Evolutionary conservation across 2,888 invertebrate species (phyloP).

Genomic region (Pyrocoelia pectoralis): DNA sequence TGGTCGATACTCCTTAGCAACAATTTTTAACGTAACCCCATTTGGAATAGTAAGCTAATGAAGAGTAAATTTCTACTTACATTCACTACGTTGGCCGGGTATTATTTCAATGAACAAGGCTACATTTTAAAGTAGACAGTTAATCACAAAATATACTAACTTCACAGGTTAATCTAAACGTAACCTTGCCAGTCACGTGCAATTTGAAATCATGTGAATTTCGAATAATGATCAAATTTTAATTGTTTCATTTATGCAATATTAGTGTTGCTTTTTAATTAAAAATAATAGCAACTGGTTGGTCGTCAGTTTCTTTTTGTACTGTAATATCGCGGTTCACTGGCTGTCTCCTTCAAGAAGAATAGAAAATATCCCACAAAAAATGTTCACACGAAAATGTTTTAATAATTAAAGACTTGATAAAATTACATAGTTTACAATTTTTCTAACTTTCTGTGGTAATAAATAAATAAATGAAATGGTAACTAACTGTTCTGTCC

Average conservation of each 20-base stretch:
- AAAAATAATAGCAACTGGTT: too few relatives aligned
- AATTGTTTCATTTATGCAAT: too few relatives aligned
- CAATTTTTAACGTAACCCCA: too few relatives aligned
- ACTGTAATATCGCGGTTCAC: background rate
- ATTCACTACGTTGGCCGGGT: too few relatives aligned
- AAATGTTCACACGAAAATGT: constrained; percentile 7
- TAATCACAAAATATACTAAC: background rate
- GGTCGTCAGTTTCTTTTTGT: too few relatives aligned
- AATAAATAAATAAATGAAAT: background rate
- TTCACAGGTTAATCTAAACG: background rate
- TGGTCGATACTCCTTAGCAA: too few relatives aligned
- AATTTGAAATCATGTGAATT: background rate
- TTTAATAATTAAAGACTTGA: background rate
- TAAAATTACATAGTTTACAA: background rate
- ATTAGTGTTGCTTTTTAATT: too few relatives aligned
- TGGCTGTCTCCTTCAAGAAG: background rate
- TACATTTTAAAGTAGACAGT: too few relatives aligned
- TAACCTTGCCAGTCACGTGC: background rate
- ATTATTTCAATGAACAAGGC: too few relatives aligned
- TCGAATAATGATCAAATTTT: too few relatives aligned
- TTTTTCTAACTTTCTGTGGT: background rate
- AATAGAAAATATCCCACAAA: background rate
- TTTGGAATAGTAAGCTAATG: too few relatives aligned
- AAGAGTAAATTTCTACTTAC: too few relatives aligned
- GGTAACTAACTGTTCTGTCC: background rate